Base-by-base conservation (phyloP, 2,113 vertebrate genomes). In the Ammodytes marinus region DNA sequence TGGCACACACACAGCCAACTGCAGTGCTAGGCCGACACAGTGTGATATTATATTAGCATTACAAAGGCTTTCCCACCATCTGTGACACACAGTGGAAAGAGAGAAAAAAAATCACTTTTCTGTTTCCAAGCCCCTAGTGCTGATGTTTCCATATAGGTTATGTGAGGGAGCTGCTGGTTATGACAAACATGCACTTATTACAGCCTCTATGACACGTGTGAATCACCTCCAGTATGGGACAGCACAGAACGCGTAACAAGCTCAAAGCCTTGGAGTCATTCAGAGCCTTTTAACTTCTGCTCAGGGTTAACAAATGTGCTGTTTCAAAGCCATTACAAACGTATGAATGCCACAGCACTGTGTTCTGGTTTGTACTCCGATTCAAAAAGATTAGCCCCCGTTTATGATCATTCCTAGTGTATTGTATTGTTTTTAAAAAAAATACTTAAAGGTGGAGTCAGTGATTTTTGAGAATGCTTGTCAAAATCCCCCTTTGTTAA, bases 1-100 rank as follows among this genome's bases (percentile, higher is more conserved):
- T 69, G 85, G 89, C 93, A 90, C 88, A 88, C 88, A 88, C 88
- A 92, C 81, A 89, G 88, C 75, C 65, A 83, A 88, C 85, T 87
- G 85, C 92, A 86, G 90, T 89, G 93, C 92, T 89, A 72, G 89
- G 81, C 89, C 87, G 87, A 93, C 94, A 93, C 93, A 92, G 93
- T 94, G 92, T 95, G 95, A 95, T 95, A 94, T 95, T 92, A 93
- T 92, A 95, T 95, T 95, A 95, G 93, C 95, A 95, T 95, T 93
- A 95, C 93, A 95, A 95, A 95, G 93, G 93, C 89, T 93, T 94
- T 94, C 93, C 91, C 91, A 92, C 94, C 93, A 93, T 95, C 95
- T 93, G 93, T 93, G 93, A 94, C 92, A 94, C 85, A 80, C 88
- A 82, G 81, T 79, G 82, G 80, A 69, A 80, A 89, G 27, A 27